Evolutionary conservation across 2,888 invertebrate species (phyloP).

Genomic region (Calliphora vomitoria): DNA sequence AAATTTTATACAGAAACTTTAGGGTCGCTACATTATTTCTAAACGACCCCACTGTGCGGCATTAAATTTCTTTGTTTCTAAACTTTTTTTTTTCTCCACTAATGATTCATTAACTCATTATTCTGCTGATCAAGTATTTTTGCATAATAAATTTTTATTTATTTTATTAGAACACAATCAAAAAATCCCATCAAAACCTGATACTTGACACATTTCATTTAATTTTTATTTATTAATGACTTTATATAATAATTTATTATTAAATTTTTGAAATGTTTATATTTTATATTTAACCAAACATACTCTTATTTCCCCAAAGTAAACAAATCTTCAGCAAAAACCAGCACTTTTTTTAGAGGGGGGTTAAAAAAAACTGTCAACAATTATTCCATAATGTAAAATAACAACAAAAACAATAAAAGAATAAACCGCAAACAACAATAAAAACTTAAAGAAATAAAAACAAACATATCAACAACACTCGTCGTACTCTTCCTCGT

Average conservation of each 20-base stretch:
- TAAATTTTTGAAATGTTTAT: background rate
- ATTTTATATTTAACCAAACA: background rate
- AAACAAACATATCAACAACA: background rate
- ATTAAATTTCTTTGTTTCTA: background rate
- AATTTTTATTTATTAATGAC: background rate
- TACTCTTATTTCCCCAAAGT: background rate
- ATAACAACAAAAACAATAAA: background rate
- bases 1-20: too few species aligned
- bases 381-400: background rate
- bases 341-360: background rate
- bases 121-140: slow-evolving; percentile 18
- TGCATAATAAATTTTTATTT: slow-evolving; percentile 6
- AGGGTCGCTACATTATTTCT: too few species aligned
- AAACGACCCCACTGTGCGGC: too few species aligned
- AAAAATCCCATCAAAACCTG: slow-evolving; percentile 33
- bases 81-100: background rate
- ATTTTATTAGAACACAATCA: background rate
- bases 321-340: background rate
- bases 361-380: background rate
- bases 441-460: background rate
- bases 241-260: background rate
- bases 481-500: background rate
- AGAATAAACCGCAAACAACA: background rate
- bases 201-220: background rate
- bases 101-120: slow-evolving; percentile 23